Evolutionary conservation across 2,888 invertebrate species (phyloP), one percentile per base, ranked within the genome.

Genomic region (Micropterix aruncella): DNA sequence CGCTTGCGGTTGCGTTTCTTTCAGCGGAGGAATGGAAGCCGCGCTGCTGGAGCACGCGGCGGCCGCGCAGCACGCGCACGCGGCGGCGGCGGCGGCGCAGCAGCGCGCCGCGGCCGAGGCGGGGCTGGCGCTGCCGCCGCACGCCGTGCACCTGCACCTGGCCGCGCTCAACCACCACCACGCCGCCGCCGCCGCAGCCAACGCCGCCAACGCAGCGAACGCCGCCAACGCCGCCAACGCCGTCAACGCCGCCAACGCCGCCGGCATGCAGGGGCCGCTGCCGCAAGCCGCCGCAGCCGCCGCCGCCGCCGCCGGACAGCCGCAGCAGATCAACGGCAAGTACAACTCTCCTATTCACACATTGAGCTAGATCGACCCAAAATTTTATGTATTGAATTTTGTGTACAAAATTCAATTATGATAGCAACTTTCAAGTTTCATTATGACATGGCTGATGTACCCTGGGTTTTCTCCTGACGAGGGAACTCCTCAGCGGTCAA

Each of bases 231-330:
- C 52, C 47, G 50, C 66, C 61, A 46, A 65, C 62, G 46, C 59
- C 60, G 38, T 59, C 60, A 51, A 62, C 66, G 49, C 66, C 67
- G 41, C 66, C 65, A 50, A 65, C 65, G 52, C 66, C 63, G 16
- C 67, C 66, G 54, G 37, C 38, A 5, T 19, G 38, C 40, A 16
- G 37, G 18, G 27, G 17, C 14, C n/a, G 19, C 40, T 38, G 15
- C 15, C 7, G 40, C 15, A 5, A 16, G 40, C n/a, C n/a, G n/a
- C 36, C 12, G 7, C 7, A 27, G 12, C 12, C 7, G 36, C 12
- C 7, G 36, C 36, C 12, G 7, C 12, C 36, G 12, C 12, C 36
- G 7, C 12, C 7, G 36, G 16, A 15, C 38, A 37, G n/a, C n/a
- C n/a, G n/a, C n/a, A n/a, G n/a, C n/a, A n/a, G n/a, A n/a, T n/a